These are phyloP conservation scores for Leptinotarsa peninsularis DNA, from an alignment of 2,888 invertebrate genomes.

Conservation along the genomic window DNA sequence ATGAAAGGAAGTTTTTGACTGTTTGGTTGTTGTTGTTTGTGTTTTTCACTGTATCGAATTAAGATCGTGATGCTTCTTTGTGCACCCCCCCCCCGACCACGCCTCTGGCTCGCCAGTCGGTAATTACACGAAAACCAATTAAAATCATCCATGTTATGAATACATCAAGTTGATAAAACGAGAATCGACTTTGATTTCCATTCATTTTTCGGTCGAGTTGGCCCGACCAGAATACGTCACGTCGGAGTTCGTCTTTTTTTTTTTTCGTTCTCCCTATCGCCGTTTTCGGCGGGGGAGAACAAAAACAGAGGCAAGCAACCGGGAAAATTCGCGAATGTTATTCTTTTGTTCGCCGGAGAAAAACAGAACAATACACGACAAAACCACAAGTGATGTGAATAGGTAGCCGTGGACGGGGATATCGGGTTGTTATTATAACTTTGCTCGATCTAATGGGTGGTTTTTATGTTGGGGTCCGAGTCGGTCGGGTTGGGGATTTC, in stretches of 20 bases:
- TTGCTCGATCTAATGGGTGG: conserved; percentile 2
- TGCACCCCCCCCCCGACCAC: neutral
- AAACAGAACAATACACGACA: conserved; percentile 33
- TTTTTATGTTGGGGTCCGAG: neutral
- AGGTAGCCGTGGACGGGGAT: too few species aligned
- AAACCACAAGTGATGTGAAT: conserved; percentile 38
- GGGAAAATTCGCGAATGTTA: conserved; percentile 41
- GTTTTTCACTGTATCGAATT: too few species aligned
- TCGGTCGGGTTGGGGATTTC: too few species aligned
- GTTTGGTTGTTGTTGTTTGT: too few species aligned
- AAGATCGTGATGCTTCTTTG: too few species aligned
- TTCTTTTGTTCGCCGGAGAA: conserved; percentile 30
- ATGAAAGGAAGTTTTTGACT: too few species aligned
- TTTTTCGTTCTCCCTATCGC: conserved; percentile 39
- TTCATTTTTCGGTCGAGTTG: conserved; percentile 59
- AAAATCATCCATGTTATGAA: conserved; percentile 61
- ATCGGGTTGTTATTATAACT: conserved; percentile 2
- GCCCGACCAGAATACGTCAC: conserved; percentile 55
- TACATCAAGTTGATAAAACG: conserved; percentile 60
- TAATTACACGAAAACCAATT: conserved; percentile 54
- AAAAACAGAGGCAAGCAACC: conserved; percentile 39
- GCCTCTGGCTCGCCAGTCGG: neutral
- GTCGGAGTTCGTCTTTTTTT: conserved; percentile 48
- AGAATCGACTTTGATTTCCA: conserved; percentile 57
- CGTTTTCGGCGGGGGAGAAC: conserved; percentile 39